Conservation (phyloP, 2,113 vertebrate genomes). For the Apus apus region DNA sequence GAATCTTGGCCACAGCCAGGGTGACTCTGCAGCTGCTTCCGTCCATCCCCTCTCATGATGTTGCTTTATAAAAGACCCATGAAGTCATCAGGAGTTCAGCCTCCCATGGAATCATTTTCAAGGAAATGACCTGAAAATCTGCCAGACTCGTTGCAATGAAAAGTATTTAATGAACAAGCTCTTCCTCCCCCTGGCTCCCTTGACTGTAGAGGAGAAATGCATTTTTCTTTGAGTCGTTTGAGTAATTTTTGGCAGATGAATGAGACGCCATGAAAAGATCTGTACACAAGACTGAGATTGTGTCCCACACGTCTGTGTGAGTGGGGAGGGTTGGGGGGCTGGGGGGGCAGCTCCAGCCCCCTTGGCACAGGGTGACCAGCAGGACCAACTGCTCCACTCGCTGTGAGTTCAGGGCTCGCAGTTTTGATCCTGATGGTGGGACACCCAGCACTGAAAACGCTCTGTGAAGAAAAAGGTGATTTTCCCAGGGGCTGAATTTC, state of each 20-base stretch:
- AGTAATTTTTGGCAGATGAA: neutral
- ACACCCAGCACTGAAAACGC: neutral
- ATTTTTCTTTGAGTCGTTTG: neutral
- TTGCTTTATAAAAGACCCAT: constrained; percentile 68
- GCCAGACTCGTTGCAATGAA: neutral
- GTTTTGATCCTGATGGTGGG: neutral
- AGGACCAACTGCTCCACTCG: neutral
- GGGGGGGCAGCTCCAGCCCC: neutral
- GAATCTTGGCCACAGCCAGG: constrained; percentile 46
- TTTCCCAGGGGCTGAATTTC: neutral
- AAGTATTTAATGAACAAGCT: neutral
- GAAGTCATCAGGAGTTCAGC: constrained; percentile 58
- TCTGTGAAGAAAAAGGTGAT: neutral
- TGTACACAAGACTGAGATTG: fast-evolving
- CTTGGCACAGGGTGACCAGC: neutral
- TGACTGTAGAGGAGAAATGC: neutral
- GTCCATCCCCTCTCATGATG: constrained; percentile 67
- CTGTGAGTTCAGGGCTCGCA: neutral
- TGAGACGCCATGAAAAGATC: neutral
- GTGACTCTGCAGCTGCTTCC: constrained; percentile 81
- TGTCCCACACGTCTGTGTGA: neutral
- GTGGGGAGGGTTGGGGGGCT: neutral
- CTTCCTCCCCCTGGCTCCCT: neutral
- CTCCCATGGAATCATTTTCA: neutral
- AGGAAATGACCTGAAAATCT: constrained; percentile 37